Base-by-base conservation (phyloP, 53 echinoderm and acorn worm species). In the Glandiceps talaboti region DNA sequence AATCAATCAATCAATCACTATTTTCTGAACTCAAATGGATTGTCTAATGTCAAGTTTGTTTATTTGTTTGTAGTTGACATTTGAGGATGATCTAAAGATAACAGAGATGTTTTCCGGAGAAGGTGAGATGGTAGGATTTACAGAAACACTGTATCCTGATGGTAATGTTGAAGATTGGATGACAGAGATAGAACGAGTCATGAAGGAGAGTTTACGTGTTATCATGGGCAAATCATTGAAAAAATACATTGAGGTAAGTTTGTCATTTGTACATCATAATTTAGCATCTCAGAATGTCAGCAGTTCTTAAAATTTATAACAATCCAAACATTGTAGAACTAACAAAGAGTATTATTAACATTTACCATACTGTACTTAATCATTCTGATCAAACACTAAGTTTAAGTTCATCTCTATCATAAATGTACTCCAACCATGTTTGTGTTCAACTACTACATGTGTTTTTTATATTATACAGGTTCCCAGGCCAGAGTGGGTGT, bases 81-180 rank as follows among this genome's bases (percentile, higher is more conserved):
- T 95, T 95, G 95, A 96, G 74, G 90, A 89, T 76, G 99, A 99
- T 76, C 85, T 99, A 27, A 80, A 91, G 86, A 99, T 99, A 83
- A 99, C 93, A 12, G 84, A 99, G 93, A 99, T 99, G 99, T 99
- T 88, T 87, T 99, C 99, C 32, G 91, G 93, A 29, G 99, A 94
- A 81, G 93, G 99, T 76, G 99, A 99, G 81, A 89, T 91, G 91
- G 99, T 99, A 14, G 91, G 93, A 29, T 84, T 99, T 80, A 81
- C 86, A 6, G 85, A 99, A 82, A 85, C 84, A 28, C 84, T 99
- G 14, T 93, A 99, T 79, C 99, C 99, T 25, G 88, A 91, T 33
- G 99, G 99, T 26, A 99, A 99, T 76, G 99, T 99, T 73, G 93
- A 94, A 74, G 99, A 99, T 31, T 99, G 99, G 99, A 87, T 99